Evolutionary conservation across 2,113 vertebrate species (phyloP), one percentile per base, ranked within the genome.

Genomic region (Urocitellus parryii): DNA sequence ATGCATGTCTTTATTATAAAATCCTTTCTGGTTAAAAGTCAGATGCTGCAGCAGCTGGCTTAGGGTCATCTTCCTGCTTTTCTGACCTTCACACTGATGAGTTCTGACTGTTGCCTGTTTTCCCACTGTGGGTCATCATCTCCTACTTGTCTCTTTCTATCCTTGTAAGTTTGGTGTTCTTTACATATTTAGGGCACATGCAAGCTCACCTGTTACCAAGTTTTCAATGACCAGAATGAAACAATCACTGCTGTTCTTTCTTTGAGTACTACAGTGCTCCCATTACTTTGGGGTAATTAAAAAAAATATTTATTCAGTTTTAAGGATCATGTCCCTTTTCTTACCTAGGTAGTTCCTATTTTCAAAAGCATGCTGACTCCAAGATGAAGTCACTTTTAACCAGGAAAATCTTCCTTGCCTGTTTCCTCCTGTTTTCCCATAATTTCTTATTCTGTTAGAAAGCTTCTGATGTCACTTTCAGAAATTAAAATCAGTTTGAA

Each of bases 401-500:
- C 32, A 83, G 58, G 8, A 76, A 58, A 83, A 48, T 45, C 27
- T n/a, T 86, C 51, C 61, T 63, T 79, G 53, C n/a, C 56, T 65
- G 3, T 67, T 91, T 42, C 39, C 9, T 80, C 18, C 74, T 83
- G 56, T 45, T 70, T 95, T 56, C 39, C 2, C 7, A 34, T 65
- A 10, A 29, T 27, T 58, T 82, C 67, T 48, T 42, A 42, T 67
- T 67, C 27, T 45, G 27, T 83, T 63, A 8, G 42, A 77, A 0
- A 34, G 72, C 7, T 63, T 82, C 39, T 88, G 51, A 78, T 42
- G 77, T 10, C 56, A 70, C 25, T 70, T 51, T 51, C 39, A 61
- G 51, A 89, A 77, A 77, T 77, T 39, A 82, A 95, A 77, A 82
- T 48, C 39, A 68, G 25, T 32, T 78, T 51, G 34, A 70, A 92